Conservation (phyloP, 2,888 invertebrate species). For the Cancer borealis region DNA sequence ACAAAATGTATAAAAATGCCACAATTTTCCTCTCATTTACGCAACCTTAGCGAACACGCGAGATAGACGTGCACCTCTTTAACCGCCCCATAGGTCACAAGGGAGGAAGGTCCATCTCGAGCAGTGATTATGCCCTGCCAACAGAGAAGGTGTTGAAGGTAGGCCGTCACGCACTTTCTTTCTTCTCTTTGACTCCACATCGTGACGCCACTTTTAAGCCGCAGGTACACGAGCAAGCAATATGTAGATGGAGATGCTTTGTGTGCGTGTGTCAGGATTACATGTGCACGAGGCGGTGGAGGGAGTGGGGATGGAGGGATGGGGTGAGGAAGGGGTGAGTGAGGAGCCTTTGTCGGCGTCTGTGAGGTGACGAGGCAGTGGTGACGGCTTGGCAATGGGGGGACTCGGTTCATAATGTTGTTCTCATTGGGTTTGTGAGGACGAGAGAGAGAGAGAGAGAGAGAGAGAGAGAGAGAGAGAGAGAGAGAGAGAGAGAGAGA, state of each 20-base stretch:
- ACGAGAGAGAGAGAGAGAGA: background rate
- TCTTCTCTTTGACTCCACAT: background rate
- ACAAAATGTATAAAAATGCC: background rate
- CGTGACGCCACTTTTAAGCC: background rate
- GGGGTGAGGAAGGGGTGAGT: background rate
- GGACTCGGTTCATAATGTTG: background rate
- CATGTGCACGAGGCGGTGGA: background rate
- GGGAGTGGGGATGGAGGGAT: background rate
- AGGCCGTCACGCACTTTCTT: background rate
- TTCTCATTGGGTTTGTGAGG: background rate
- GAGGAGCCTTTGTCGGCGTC: conserved; percentile 22
- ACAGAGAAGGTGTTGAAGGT: conserved; percentile 4
- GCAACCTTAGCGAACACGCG: too few species aligned
- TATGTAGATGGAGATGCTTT: conserved; percentile 13
- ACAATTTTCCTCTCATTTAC: too few species aligned
- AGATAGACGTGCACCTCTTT: too few species aligned
- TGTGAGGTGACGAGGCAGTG: background rate
- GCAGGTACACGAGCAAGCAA: conserved; percentile 26
- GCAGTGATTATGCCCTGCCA: background rate
- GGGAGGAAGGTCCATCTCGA: background rate
- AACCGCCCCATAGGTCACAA: background rate
- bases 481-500: conserved; percentile 45
- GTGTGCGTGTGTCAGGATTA: conserved; percentile 36
- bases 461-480: background rate
- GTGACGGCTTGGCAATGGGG: background rate